These are phyloP conservation scores for Erannis defoliaria DNA, from an alignment of 2,888 invertebrate species.

Conservation along the genomic window DNA sequence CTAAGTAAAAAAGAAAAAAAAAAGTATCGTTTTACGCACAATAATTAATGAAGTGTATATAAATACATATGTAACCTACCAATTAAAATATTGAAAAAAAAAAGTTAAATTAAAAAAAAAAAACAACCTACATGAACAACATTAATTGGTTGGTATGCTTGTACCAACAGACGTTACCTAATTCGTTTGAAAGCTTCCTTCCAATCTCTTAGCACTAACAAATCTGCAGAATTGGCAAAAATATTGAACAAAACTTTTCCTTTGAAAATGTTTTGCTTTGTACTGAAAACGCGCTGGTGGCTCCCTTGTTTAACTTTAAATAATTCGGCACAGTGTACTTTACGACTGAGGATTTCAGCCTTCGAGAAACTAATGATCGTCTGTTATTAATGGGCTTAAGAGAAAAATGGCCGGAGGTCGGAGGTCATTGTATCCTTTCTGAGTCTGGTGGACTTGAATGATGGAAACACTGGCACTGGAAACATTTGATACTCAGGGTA, in stretches of 20 bases:
- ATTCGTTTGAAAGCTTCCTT: constrained; percentile 24
- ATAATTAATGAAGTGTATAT: too few relatives aligned
- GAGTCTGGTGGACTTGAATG: constrained; percentile 2
- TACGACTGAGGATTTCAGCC: constrained; percentile 3
- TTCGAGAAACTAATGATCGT: constrained; percentile 32
- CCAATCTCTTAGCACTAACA: constrained; percentile 14
- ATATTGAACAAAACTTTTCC: neutral
- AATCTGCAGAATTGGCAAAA: neutral
- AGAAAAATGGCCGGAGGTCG: constrained; percentile 27
- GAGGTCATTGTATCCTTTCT: constrained; percentile 21
- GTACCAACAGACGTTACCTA: constrained; percentile 5
- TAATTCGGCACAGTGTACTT: neutral
- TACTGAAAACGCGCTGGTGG: neutral
- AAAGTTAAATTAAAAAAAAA: too few relatives aligned
- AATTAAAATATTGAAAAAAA: too few relatives aligned
- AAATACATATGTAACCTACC: too few relatives aligned
- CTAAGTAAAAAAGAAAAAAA: too few relatives aligned
- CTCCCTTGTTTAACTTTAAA: neutral
- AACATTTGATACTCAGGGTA: too few relatives aligned
- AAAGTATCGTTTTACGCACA: too few relatives aligned
- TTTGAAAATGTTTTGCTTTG: neutral
- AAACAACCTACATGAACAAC: neutral
- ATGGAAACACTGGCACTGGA: neutral
- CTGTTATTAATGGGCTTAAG: constrained; percentile 32
- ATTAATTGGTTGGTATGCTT: neutral